Evolutionary conservation across 2,888 invertebrate species (phyloP), one percentile per base, ranked within the genome.

Genomic region (Pandemis cinnamomeana): DNA sequence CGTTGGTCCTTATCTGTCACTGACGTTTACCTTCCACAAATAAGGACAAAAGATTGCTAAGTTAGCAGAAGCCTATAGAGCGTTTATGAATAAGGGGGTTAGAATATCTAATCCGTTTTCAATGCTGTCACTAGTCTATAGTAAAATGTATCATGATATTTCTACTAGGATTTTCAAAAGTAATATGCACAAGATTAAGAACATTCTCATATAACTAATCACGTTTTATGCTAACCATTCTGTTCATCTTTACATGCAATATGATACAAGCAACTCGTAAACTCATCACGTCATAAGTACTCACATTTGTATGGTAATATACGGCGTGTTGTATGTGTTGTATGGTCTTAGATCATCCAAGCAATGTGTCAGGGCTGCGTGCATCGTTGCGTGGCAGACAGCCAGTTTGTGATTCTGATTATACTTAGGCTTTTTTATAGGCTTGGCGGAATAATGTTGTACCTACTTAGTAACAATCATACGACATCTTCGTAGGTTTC

Each of bases 311-410:
- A 58, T 58, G 58, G 20, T 58, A 58, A 58, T 58, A 20, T 36
- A 36, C 27, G 8, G 8, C 20, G 58, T 27, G 1, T 10, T 55
- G 58, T 15, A 20, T 20, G 15, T 55, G 27, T 58, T 11, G 58
- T 20, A 11, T 11, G 58, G 58, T 58, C 27, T 53, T 53, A 53
- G 53, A 53, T 58, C 58, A 58, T 55, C 55, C 55, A 64, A 4
- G 27, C 36, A 61, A 15, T 58, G 53, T 72, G 67, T 67, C 71
- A 72, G 67, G 71, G 71, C 27, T 61, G 67, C 42, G 67, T n/a
- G 60, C 71, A 72, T 72, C 71, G 51, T 71, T 61, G 61, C 71
- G 71, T 67, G 67, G 46, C 44, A 7, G 60, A 36, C 27, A 36
- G 27, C 27, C 27, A 36, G 27, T 36, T 42, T 60, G 15, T 44